Evolutionary conservation across 2,888 invertebrate species (phyloP).

Genomic region (Ennomos erosarius): DNA sequence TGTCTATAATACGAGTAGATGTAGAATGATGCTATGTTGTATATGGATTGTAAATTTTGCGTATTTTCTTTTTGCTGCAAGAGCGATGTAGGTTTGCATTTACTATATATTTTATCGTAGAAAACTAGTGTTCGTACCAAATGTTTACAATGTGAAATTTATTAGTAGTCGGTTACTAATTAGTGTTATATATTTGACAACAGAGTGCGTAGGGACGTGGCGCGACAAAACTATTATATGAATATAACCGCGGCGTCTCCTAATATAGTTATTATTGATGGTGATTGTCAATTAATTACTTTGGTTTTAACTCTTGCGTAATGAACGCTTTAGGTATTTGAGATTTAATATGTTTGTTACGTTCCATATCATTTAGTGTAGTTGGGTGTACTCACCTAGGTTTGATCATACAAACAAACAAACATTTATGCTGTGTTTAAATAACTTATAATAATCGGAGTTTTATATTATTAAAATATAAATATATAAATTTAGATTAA

Average conservation of each 20-base stretch:
- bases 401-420: slow-evolving; percentile 45
- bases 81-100: slow-evolving; percentile 75
- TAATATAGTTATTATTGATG: slow-evolving; percentile 61
- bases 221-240: slow-evolving; percentile 35
- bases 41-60: slow-evolving; percentile 77
- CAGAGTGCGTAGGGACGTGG: slow-evolving; percentile 22
- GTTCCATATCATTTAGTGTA: slow-evolving; percentile 72
- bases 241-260: slow-evolving; percentile 31
- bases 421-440: slow-evolving; percentile 72
- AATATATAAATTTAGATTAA: slow-evolving; percentile 43
- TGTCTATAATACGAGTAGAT: slow-evolving; percentile 42
- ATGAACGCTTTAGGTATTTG: slow-evolving; percentile 58
- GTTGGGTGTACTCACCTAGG: slow-evolving; percentile 40
- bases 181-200: slow-evolving; percentile 16
- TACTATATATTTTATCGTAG: slow-evolving; percentile 84
- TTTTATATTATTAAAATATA: slow-evolving; percentile 67
- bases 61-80: slow-evolving; percentile 60
- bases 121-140: slow-evolving; percentile 79
- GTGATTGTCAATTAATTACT: slow-evolving; percentile 77
- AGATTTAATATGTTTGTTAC: slow-evolving; percentile 61
- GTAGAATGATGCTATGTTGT: slow-evolving; percentile 43
- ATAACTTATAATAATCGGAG: slow-evolving; percentile 59
- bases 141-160: slow-evolving; percentile 67
- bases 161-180: slow-evolving; percentile 49
- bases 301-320: slow-evolving; percentile 45